phyloP scores from a whole-genome alignment of 2,888 invertebrate species.

The Pollenia angustigena region DNA sequence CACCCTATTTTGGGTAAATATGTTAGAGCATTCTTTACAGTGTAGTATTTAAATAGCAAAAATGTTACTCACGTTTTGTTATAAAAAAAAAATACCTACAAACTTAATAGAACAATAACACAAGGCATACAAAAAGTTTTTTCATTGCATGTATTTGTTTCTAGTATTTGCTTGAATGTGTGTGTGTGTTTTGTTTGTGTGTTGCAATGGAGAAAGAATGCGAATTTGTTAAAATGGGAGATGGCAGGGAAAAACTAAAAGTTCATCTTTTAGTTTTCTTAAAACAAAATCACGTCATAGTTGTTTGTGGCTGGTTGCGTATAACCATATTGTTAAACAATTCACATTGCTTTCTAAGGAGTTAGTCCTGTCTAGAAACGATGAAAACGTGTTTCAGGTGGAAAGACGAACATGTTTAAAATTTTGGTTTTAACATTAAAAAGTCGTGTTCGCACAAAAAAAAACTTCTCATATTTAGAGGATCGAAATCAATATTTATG shows the following conservation, averaged over 20 bases:
- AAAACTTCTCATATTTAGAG: too few species aligned
- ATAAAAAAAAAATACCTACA: constrained; percentile 23
- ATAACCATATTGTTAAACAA: constrained; percentile 44
- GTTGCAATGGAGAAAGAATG: not conserved
- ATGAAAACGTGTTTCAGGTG: constrained; percentile 1
- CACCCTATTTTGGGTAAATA: not conserved
- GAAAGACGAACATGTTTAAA: too few species aligned
- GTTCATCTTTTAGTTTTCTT: constrained; percentile 51
- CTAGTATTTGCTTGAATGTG: not conserved
- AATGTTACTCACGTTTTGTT: constrained; percentile 63
- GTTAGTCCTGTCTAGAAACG: not conserved
- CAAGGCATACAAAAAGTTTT: constrained; percentile 47
- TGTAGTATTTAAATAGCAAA: constrained; percentile 47
- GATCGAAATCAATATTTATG: too few species aligned
- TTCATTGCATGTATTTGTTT: constrained; percentile 14
- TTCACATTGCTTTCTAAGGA: constrained; percentile 40
- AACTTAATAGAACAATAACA: constrained; percentile 60
- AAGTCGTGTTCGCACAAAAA: too few species aligned
- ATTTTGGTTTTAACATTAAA: too few species aligned
- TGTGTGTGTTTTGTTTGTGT: constrained; percentile 11
- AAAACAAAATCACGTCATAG: constrained; percentile 55
- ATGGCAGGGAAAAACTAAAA: constrained; percentile 13
- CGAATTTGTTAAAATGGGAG: not conserved
- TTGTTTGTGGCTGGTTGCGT: constrained; percentile 57
- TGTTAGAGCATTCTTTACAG: not conserved